Base-by-base conservation (phyloP, 1,140 invertebrate species). In the Heliothis subflexa region DNA sequence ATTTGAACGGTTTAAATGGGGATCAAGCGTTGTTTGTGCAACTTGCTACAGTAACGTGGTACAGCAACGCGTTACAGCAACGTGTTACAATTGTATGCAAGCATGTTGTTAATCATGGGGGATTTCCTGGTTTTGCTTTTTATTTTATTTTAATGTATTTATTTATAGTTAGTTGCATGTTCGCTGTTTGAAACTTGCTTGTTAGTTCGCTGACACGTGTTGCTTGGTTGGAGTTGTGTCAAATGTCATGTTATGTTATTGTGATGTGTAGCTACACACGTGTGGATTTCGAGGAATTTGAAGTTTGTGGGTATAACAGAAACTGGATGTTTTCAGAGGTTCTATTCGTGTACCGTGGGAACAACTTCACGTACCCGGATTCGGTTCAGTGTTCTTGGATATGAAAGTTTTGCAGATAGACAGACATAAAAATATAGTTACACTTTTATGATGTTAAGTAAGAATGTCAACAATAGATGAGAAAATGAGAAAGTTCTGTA, bases 1-100 rank as follows among this genome's bases (percentile, higher is more conserved):
- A 88, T 89, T 89, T 86, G 84, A 83, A 87, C 78, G 76, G 78
- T 85, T 88, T 87, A 83, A 85, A 84, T 83, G 77, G 73, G 72
- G 76, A 85, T 84, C 79, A 85, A 83, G 45, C 40, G 13, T 40
- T 75, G 73, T 75, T 75, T 40, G 21, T 10, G 1, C 45, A 16
- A 64, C 9, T 52, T 52, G 59, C 9, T 40, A 40, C 33, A 40
- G 33, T 9, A 9, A 40, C 33, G 33, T 9, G 3, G 0, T 40
- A 40, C 33, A 40, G 1, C 21, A 25, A 25, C 21, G 21, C 21
- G 21, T 25, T 25, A 25, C 21, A 1, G 21, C 21, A 25, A 25
- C 21, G 21, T 84, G 14, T 50, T 50, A 62, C 72, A 75, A 75
- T 75, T 52, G 11, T 50, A 74, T 74, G 72, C 73, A 75, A 75